Percentiles rank a stretch among this genome's conserved stretches.
These are phyloP conservation scores for Umimayanthus kanabou DNA, from an alignment of 92 coral and sea anemone species.

Conservation along the genomic window DNA sequence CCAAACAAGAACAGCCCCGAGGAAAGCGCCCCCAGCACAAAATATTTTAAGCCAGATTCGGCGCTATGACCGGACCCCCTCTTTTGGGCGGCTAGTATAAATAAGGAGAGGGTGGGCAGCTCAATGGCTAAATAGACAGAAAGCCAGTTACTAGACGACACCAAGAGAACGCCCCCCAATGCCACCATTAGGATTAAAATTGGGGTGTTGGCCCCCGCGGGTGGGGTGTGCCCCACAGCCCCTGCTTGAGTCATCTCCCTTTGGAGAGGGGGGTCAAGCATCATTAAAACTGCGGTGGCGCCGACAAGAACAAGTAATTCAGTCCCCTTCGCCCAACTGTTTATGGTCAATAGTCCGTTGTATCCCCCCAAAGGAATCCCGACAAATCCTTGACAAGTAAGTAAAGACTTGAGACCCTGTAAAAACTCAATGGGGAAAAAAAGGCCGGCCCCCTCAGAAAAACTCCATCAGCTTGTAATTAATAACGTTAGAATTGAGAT, in stretches of 20 bases:
- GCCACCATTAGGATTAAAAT: constrained; percentile 74
- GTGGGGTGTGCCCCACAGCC: constrained; percentile 44
- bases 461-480: constrained; percentile 67
- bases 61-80: constrained; percentile 83
- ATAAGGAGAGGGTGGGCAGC: constrained; percentile 79
- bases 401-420: constrained; percentile 25
- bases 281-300: constrained; percentile 68
- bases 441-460: constrained; percentile 59
- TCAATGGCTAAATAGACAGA: constrained; percentile 83
- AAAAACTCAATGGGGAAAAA: constrained; percentile 56
- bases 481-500: constrained; percentile 70
- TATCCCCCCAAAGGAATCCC: constrained; percentile 42
- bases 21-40: constrained; percentile 87
- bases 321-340: constrained; percentile 69
- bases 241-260: constrained; percentile 32
- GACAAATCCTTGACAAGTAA: constrained; percentile 28
- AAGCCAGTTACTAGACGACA: constrained; percentile 80
- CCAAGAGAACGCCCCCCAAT: constrained; percentile 74
- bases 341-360: constrained; percentile 63
- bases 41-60: constrained; percentile 84
- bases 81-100: constrained; percentile 76
- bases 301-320: constrained; percentile 72
- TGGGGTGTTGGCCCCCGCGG: constrained; percentile 57
- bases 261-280: constrained; percentile 59
- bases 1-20: constrained; percentile 90